These are phyloP conservation scores for Otus sunia DNA, from an alignment of 2,113 vertebrate genomes.

Conservation along the genomic window DNA sequence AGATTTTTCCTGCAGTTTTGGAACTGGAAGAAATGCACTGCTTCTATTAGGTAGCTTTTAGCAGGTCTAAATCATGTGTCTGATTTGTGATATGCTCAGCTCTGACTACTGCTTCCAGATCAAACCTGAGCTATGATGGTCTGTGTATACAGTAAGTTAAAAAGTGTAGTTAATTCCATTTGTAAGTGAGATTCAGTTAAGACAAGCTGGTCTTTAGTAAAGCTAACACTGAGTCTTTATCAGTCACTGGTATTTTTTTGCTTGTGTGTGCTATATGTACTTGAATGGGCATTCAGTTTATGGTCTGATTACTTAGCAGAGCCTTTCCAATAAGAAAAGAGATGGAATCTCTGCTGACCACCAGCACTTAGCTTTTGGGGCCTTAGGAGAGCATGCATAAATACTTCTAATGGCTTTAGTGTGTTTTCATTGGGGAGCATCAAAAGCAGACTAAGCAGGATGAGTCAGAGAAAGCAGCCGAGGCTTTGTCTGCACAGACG, in stretches of 20 bases:
- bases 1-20: background rate
- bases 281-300: background rate
- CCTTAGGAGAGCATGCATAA: background rate
- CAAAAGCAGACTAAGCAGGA: slow-evolving; percentile 30
- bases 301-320: background rate
- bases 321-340: background rate
- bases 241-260: background rate
- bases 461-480: slow-evolving; percentile 34
- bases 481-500: slow-evolving; percentile 1
- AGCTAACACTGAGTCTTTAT: background rate
- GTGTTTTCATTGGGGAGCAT: slow-evolving; percentile 36
- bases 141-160: background rate
- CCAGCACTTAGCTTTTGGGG: slow-evolving; percentile 6
- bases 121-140: background rate
- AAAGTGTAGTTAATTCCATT: background rate
- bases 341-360: slow-evolving; percentile 1
- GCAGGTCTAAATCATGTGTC: background rate
- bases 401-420: slow-evolving; percentile 30
- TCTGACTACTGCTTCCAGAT: background rate
- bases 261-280: background rate
- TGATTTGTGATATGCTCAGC: background rate
- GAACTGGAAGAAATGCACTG: background rate
- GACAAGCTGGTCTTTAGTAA: accelerated
- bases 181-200: background rate
- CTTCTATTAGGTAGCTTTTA: background rate